Percentiles rank a stretch among this genome's conserved stretches.
Evolutionary conservation across 2,888 invertebrate species (phyloP).

Genomic region (Synanthedon formicaeformis): DNA sequence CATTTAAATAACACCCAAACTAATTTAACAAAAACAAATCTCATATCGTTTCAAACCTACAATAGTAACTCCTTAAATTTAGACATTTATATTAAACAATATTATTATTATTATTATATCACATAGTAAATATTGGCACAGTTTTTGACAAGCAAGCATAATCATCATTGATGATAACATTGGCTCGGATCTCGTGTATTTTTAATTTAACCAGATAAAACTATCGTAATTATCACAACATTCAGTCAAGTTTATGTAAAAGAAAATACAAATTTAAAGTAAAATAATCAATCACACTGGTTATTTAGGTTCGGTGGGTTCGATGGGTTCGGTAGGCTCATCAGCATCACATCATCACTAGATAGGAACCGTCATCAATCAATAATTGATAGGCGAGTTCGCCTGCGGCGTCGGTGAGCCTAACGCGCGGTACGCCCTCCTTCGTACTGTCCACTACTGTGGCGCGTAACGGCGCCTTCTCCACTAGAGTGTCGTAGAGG

Average conservation of each 20-base stretch:
- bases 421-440: constrained; percentile 29
- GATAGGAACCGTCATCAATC: neutral
- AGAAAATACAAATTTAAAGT: constrained; percentile 7
- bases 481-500: constrained; percentile 25
- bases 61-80: too few relatives aligned
- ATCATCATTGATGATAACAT: too few relatives aligned
- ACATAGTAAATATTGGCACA: too few relatives aligned
- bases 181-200: too few relatives aligned
- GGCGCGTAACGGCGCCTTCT: constrained; percentile 39
- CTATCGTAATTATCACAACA: neutral
- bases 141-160: too few relatives aligned
- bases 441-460: constrained; percentile 26
- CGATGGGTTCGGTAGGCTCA: neutral
- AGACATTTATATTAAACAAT: too few relatives aligned
- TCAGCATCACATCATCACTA: neutral
- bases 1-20: too few relatives aligned
- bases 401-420: constrained; percentile 30
- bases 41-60: too few relatives aligned
- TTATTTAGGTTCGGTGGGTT: constrained; percentile 14
- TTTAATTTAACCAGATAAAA: too few relatives aligned
- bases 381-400: constrained; percentile 38
- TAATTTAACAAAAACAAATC: too few relatives aligned
- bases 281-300: neutral
- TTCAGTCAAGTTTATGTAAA: constrained; percentile 6
- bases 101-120: too few relatives aligned